These are phyloP conservation scores for Ursus arctos DNA, from an alignment of 2,113 vertebrate genomes.

Conservation along the genomic window DNA sequence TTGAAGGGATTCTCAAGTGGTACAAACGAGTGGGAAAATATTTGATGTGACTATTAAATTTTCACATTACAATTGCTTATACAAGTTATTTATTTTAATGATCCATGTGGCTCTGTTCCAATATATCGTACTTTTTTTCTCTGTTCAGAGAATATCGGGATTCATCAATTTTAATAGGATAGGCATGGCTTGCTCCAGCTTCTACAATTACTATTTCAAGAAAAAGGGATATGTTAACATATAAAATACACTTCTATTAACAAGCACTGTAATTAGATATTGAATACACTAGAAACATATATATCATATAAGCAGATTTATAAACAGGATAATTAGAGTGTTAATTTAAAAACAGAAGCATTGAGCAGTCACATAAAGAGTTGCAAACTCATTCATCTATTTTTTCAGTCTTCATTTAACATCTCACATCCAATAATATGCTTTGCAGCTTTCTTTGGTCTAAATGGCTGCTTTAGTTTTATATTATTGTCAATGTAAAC, in stretches of 20 bases:
- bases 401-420: slow-evolving; percentile 75
- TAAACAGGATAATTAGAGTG: slow-evolving; percentile 74
- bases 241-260: slow-evolving; percentile 59
- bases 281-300: slow-evolving; percentile 29
- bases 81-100: slow-evolving; percentile 33
- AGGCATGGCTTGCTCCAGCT: neutral
- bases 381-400: slow-evolving; percentile 63
- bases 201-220: neutral
- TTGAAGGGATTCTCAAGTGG: neutral
- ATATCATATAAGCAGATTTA: slow-evolving; percentile 72
- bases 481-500: neutral
- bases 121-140: neutral
- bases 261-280: slow-evolving; percentile 73
- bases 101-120: neutral
- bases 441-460: slow-evolving; percentile 1
- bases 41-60: neutral
- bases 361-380: slow-evolving; percentile 70
- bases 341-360: slow-evolving; percentile 77
- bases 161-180: neutral
- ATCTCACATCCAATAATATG: slow-evolving; percentile 65
- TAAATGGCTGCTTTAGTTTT: slow-evolving; percentile 63
- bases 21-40: neutral
- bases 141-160: neutral
- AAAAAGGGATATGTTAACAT: slow-evolving; percentile 47
- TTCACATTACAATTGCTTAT: neutral